These are phyloP conservation scores for Vireo altiloquus DNA, from an alignment of 2,113 vertebrate genomes.

Conservation along the genomic window DNA sequence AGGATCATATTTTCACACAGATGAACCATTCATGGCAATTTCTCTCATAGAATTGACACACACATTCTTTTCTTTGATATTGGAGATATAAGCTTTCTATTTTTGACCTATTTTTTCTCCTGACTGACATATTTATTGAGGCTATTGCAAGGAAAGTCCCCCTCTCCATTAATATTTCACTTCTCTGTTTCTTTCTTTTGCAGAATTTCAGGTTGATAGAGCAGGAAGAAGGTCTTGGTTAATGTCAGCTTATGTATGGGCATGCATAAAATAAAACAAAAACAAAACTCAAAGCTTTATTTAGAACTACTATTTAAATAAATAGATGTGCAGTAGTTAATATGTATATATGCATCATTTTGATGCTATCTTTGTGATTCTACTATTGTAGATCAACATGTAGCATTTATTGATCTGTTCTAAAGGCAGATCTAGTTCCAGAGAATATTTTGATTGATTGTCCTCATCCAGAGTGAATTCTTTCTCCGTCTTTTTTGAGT, in stretches of 20 bases:
- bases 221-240: neutral
- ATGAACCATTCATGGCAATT: conserved; percentile 29
- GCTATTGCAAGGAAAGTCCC: conserved; percentile 15
- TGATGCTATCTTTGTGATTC: neutral
- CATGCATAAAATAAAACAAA: neutral
- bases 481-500: neutral
- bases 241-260: neutral
- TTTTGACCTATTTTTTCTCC: conserved; percentile 42
- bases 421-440: conserved; percentile 25
- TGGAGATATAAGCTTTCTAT: conserved; percentile 12
- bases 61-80: conserved; percentile 53
- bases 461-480: conserved; percentile 35
- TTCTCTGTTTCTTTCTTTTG: neutral
- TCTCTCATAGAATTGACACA: conserved; percentile 22
- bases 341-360: neutral
- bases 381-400: conserved; percentile 6
- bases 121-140: conserved; percentile 9
- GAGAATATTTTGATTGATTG: conserved; percentile 53
- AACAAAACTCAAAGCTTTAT: neutral
- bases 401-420: conserved; percentile 37
- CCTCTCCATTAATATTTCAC: conserved; percentile 18
- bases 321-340: neutral
- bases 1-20: conserved; percentile 38
- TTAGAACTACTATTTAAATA: neutral
- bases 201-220: neutral